These are phyloP conservation scores for Engraulis encrasicolus DNA, from an alignment of 2,113 vertebrate species.

Conservation along the genomic window DNA sequence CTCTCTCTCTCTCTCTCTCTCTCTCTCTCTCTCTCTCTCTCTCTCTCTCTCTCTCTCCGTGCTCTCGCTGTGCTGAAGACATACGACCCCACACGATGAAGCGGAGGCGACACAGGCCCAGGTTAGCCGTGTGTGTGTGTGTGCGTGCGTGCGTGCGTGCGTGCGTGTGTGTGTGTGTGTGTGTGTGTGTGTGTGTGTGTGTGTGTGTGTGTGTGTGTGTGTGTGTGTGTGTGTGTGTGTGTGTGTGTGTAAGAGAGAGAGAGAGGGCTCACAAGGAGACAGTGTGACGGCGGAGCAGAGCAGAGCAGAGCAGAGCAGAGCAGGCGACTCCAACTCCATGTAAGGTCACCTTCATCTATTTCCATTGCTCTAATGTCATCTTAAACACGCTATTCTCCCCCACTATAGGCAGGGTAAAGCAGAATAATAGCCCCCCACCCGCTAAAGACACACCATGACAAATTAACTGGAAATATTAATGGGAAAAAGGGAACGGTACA, in stretches of 20 bases:
- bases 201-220: too few relatives aligned
- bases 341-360: conserved; percentile 14
- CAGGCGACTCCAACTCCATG: neutral
- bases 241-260: too few relatives aligned
- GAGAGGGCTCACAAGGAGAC: neutral
- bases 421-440: neutral
- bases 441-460: too few relatives aligned
- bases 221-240: too few relatives aligned
- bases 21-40: too few relatives aligned
- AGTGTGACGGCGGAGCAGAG: neutral
- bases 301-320: too few relatives aligned
- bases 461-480: too few relatives aligned
- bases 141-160: too few relatives aligned
- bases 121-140: neutral
- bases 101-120: neutral
- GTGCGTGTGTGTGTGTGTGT: too few relatives aligned
- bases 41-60: conserved; percentile 14
- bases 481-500: too few relatives aligned
- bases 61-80: neutral
- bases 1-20: too few relatives aligned
- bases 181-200: too few relatives aligned
- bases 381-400: neutral
- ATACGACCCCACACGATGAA: neutral
- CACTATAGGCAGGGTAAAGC: neutral
- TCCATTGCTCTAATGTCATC: neutral